Base-by-base conservation (phyloP, 2,888 invertebrate species). In the Shargacucullia verbasci region DNA sequence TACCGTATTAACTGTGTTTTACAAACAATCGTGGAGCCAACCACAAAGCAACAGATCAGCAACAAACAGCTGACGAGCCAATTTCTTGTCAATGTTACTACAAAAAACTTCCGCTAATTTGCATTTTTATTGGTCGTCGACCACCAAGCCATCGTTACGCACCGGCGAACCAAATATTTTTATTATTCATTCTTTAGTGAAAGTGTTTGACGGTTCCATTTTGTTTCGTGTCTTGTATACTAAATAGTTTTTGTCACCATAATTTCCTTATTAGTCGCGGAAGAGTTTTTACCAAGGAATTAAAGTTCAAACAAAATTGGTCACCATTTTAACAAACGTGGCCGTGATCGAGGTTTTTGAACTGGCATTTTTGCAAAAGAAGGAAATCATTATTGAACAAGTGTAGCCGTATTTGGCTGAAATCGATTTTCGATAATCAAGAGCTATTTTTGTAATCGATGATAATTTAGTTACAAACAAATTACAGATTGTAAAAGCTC, bases 131-230 rank as follows among this genome's bases (percentile, higher is more conserved):
- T 73, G 75, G 72, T 71, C 65, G 66, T 48, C 49, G 44, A 66
- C 63, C 53, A 63, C 61, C 57, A 48, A 64, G 67, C 49, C 31
- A 54, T 45, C 78, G 86, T 81, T 76, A 82, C 85, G 84, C 85
- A 72, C 81, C 77, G 80, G 55, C 63, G 78, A 56, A 65, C 76
- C 62, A 78, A 79, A 79, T 83, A 81, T 83, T 83, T 84, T 87
- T 87, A 82, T 85, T 83, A 85, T 85, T 85, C 83, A 85, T 84
- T 85, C 79, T 82, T 79, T 64, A 90, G 92, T 90, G 92, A 92
- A 92, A 92, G 92, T 92, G 79, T 81, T 83, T 83, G 87, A 87
- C 86, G 88, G 86, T 89, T 86, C 75, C 71, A 83, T 84, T 20
- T 87, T 84, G 85, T 86, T 85, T 87, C 89, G 86, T 89, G 87